phyloP scores from a whole-genome alignment of 2,797 vertebrate genomes.

The Acanthornis magna region DNA sequence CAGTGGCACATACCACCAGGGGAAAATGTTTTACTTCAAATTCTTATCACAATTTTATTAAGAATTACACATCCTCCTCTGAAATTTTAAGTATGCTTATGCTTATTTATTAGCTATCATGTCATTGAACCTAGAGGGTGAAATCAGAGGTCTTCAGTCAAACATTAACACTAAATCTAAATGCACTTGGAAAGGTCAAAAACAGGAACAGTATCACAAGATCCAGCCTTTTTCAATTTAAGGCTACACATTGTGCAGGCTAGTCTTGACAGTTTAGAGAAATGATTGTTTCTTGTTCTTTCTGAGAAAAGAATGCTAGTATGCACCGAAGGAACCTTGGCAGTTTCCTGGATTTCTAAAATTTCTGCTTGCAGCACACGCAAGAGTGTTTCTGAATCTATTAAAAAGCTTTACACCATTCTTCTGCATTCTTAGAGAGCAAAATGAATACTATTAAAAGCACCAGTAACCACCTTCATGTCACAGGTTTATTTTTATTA shows the following conservation, averaged over 20 bases:
- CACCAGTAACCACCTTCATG: neutral
- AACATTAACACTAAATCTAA: neutral
- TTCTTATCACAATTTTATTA: neutral
- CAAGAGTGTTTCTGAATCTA: neutral
- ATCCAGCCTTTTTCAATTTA: neutral
- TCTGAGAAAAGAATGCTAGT: neutral
- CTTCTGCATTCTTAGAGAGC: neutral
- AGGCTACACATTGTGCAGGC: neutral
- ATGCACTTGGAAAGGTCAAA: neutral
- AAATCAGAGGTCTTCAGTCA: neutral
- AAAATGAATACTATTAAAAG: neutral
- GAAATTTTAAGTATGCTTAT: neutral
- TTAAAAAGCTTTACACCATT: neutral
- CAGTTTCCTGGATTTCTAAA: neutral
- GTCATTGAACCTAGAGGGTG: rapidly evolving
- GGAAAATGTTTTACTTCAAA: neutral
- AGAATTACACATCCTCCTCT: neutral
- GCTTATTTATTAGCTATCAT: neutral
- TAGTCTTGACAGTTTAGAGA: neutral
- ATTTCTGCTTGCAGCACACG: neutral
- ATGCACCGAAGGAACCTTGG: neutral
- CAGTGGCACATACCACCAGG: neutral
- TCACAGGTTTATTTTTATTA: neutral
- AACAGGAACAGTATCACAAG: neutral
- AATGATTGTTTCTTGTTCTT: neutral